phyloP scores from a whole-genome alignment of 2,888 invertebrate genomes.

The Leucophenga maculata region DNA sequence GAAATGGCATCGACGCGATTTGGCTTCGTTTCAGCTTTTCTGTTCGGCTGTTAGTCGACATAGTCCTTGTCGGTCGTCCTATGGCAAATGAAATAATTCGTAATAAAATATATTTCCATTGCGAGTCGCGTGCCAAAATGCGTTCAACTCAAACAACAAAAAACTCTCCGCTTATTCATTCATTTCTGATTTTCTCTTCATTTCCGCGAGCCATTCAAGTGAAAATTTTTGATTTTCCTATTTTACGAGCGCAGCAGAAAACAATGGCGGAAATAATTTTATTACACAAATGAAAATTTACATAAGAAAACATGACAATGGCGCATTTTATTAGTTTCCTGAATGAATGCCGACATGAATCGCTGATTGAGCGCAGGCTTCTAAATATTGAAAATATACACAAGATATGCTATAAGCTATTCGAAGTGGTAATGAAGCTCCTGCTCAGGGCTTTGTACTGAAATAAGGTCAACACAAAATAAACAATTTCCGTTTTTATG shows the following conservation, averaged over 20 bases:
- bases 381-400: too few species aligned
- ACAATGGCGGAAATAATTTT: constrained; percentile 61
- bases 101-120: constrained; percentile 15
- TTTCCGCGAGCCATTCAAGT: constrained; percentile 35
- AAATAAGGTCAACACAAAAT: background rate
- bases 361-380: constrained; percentile 31
- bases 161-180: background rate
- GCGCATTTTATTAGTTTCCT: constrained; percentile 36
- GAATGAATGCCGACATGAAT: constrained; percentile 17
- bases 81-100: constrained; percentile 16
- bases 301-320: constrained; percentile 57
- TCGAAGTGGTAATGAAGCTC: constrained; percentile 47
- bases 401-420: constrained; percentile 39
- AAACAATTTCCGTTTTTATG: background rate
- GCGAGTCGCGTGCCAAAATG: constrained; percentile 46
- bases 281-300: constrained; percentile 51
- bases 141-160: constrained; percentile 3
- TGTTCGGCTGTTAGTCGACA: background rate
- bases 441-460: constrained; percentile 21
- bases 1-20: background rate
- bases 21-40: constrained; percentile 9
- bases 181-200: too few species aligned
- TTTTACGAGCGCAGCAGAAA: constrained; percentile 36
- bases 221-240: constrained; percentile 42
- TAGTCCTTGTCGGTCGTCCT: background rate